Evolutionary conservation across 2,113 vertebrate genomes (phyloP), one percentile per base, ranked within the genome.

Genomic region (Cottus gobio): DNA sequence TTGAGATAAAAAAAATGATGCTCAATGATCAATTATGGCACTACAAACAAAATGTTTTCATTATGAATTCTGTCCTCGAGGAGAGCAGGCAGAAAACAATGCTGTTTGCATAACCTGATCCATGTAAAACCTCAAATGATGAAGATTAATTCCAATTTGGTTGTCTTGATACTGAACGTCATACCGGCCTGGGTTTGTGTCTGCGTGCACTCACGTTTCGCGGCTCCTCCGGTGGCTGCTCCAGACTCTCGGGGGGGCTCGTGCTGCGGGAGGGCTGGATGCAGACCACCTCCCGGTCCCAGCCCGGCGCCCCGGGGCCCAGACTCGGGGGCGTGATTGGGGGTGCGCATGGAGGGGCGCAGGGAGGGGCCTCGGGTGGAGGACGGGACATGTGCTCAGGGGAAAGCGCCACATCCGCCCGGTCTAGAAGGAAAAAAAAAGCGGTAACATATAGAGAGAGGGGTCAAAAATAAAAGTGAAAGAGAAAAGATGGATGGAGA

Each of bases 221-320:
- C 1, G 89, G 79, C 74, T 95, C 96, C 79, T 97, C 96, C 0
- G 95, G 93, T 54, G 96, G 95, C 67, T 96, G 95, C 92, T 99
- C 98, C 68, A 95, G 93, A 61, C 95, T 96, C 61, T 99, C 97
- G 4, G 98, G 97, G 11, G 97, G 95, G 89, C 95, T 97, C 10
- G 98, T 95, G 80, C 96, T 97, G 80, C 98, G 96, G 63, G 96
- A 94, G 16, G 98, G 98, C 82, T 99, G 98, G 86, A 97, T 98
- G 86, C 98, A 97, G 81, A 99, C 98, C 10, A 99, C 98, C 48
- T 95, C 95, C 42, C 89, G 92, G 61, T 95, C 95, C 97, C 97
- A 96, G 28, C 94, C 89, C 2, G 88, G 70, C 1, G 85, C 90
- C 60, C 79, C 61, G 0, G 84, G 24, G 4, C 79, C 60, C 0